Percentiles rank a stretch among this genome's conserved stretches.
Evolutionary conservation across 2,797 vertebrate genomes (phyloP).

Genomic region (Sebastes nivosus): DNA sequence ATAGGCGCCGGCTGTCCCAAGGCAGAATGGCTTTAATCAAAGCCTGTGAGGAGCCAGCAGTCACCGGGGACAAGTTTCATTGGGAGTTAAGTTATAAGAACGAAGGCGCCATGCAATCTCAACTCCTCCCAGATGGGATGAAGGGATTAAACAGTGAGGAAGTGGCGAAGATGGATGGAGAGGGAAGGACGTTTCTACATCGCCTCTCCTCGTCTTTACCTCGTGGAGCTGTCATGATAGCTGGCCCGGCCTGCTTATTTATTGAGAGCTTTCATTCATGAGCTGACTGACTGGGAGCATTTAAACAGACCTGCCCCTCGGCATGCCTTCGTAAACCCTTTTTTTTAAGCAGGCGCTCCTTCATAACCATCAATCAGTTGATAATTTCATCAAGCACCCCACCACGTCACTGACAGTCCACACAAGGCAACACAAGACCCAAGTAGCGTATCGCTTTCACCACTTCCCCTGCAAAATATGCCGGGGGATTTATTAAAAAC

Average conservation of each 20-base stretch:
- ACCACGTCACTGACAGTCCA: slow-evolving; percentile 49
- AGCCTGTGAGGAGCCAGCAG: slow-evolving; percentile 64
- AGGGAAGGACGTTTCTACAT: slow-evolving; percentile 52
- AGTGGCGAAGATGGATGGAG: slow-evolving; percentile 53
- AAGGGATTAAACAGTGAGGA: slow-evolving; percentile 56
- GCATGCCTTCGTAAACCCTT: slow-evolving; percentile 30
- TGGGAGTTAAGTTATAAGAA: slow-evolving; percentile 67
- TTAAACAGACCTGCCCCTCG: slow-evolving; percentile 58
- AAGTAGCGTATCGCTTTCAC: slow-evolving; percentile 69
- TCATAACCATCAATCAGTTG: slow-evolving; percentile 72
- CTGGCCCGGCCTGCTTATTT: slow-evolving; percentile 65
- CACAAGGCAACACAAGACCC: slow-evolving; percentile 53
- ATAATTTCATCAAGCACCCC: slow-evolving; percentile 73
- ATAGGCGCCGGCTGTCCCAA: slow-evolving; percentile 64
- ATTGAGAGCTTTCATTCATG: slow-evolving; percentile 67
- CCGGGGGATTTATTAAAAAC: slow-evolving; percentile 71
- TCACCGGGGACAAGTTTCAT: slow-evolving; percentile 68
- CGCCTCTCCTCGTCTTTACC: slow-evolving; percentile 44
- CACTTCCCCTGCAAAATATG: slow-evolving; percentile 52
- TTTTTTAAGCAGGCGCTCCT: slow-evolving; percentile 38
- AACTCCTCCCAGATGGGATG: slow-evolving; percentile 37
- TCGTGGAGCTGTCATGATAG: slow-evolving; percentile 60
- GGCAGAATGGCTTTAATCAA: slow-evolving; percentile 75
- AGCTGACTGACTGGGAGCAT: slow-evolving; percentile 60
- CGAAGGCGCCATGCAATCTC: slow-evolving; percentile 44